These are phyloP conservation scores for Cheilosia vulpina DNA, from an alignment of 2,888 invertebrate genomes.

Conservation along the genomic window DNA sequence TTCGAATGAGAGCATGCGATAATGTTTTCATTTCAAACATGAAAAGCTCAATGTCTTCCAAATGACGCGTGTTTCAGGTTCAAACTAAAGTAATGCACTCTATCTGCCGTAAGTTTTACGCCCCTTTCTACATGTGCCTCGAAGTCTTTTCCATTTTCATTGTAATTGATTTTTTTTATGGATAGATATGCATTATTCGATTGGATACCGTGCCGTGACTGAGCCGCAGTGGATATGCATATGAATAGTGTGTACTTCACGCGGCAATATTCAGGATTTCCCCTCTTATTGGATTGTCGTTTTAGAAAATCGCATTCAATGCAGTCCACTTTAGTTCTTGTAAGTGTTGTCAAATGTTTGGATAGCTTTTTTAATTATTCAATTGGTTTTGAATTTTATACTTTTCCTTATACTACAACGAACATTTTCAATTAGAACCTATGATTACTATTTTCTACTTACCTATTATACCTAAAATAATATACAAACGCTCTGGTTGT, in stretches of 20 bases:
- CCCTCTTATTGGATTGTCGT: too few relatives aligned
- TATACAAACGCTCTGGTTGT: too few relatives aligned
- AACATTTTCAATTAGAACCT: too few relatives aligned
- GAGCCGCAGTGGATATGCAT: background rate
- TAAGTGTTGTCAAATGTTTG: too few relatives aligned
- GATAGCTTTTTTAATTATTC: too few relatives aligned
- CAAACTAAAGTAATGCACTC: background rate
- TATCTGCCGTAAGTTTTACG: background rate
- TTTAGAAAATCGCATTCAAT: too few relatives aligned
- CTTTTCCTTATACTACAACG: too few relatives aligned
- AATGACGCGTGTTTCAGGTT: background rate
- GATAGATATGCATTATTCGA: background rate
- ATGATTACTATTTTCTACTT: too few relatives aligned
- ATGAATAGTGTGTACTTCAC: background rate
- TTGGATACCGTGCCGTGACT: background rate
- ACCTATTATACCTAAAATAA: too few relatives aligned
- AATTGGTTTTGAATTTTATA: too few relatives aligned
- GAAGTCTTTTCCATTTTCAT: slow-evolving; percentile 1
- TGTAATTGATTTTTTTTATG: background rate
- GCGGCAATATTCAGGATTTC: too few relatives aligned
- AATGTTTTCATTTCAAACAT: background rate
- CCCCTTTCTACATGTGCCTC: slow-evolving; percentile 10
- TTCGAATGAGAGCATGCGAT: background rate
- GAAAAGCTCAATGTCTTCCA: background rate
- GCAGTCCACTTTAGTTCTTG: too few relatives aligned